Percentiles rank a stretch among this genome's conserved stretches.
These are phyloP conservation scores for Anarrhichthys ocellatus DNA, from an alignment of 2,113 vertebrate genomes.

Conservation along the genomic window DNA sequence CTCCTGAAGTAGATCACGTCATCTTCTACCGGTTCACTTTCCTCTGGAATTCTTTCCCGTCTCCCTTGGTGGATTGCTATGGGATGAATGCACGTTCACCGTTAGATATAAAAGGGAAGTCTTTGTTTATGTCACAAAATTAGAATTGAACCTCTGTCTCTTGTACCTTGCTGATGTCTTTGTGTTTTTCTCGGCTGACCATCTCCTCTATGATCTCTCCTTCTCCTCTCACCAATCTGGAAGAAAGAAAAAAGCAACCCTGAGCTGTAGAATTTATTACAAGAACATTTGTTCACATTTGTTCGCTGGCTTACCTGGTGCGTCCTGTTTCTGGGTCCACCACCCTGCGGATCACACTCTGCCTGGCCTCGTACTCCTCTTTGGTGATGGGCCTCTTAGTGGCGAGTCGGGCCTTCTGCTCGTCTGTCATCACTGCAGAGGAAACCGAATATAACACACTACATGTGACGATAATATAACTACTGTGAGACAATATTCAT, in stretches of 20 bases:
- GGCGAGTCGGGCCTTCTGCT: conserved; percentile 93
- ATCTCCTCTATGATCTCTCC: conserved; percentile 98
- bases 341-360: conserved; percentile 92
- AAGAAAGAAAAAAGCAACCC: background rate
- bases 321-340: conserved; percentile 92
- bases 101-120: background rate
- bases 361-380: conserved; percentile 94
- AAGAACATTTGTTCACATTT: background rate
- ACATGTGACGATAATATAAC: background rate
- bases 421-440: conserved; percentile 91
- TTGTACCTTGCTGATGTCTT: conserved; percentile 95
- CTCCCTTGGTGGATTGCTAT: conserved; percentile 91
- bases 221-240: conserved; percentile 94
- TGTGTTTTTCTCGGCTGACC: conserved; percentile 92
- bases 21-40: conserved; percentile 78
- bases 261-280: background rate
- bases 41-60: conserved; percentile 91
- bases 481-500: background rate
- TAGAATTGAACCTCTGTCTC: background rate
- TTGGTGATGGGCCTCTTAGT: conserved; percentile 97
- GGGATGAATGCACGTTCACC: conserved; percentile 21
- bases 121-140: background rate
- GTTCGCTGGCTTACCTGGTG: conserved; percentile 85
- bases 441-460: background rate
- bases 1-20: background rate